Percentiles rank a stretch among this genome's conserved stretches.
These are phyloP conservation scores for Patella caerulea DNA, from an alignment of 2,888 invertebrate species.

Conservation along the genomic window DNA sequence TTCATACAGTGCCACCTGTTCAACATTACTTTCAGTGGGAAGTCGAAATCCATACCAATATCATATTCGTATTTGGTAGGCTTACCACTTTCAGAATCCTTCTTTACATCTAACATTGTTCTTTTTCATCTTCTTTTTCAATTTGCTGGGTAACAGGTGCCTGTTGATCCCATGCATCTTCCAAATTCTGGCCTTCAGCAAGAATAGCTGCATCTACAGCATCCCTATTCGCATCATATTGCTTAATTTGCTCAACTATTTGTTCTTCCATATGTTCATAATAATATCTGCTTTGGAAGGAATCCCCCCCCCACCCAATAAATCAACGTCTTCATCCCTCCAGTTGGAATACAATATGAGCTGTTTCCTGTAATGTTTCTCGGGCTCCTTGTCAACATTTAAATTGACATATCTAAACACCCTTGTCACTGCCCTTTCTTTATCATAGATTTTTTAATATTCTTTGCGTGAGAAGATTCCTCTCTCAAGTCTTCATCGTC, in stretches of 20 bases:
- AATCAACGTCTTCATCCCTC: constrained; percentile 50
- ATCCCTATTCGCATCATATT: constrained; percentile 31
- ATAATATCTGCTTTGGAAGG: background rate
- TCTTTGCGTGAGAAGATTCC: constrained; percentile 28
- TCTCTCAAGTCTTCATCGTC: constrained; percentile 20
- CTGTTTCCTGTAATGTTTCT: constrained; percentile 54
- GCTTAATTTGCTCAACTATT: constrained; percentile 26
- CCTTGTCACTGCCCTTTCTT: constrained; percentile 4
- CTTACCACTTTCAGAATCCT: constrained; percentile 6
- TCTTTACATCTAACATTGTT: background rate
- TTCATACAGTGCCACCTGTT: constrained; percentile 23
- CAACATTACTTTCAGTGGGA: constrained; percentile 19
- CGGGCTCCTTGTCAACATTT: constrained; percentile 39
- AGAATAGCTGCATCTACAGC: constrained; percentile 30
- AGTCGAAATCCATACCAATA: constrained; percentile 34
- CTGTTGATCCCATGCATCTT: constrained; percentile 36
- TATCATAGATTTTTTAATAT: constrained; percentile 17
- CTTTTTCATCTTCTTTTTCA: background rate
- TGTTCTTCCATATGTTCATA: background rate
- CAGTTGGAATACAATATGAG: constrained; percentile 49
- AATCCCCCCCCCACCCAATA: background rate
- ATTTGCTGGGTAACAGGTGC: constrained; percentile 12
- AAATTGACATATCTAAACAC: constrained; percentile 42
- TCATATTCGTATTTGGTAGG: constrained; percentile 34
- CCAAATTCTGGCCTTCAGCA: constrained; percentile 26